A percentile compares a stretch with the other conserved stretches of the same genome.
phyloP scores from a whole-genome alignment of 2,797 vertebrate genomes.

The Melanotaenia maccullochi region DNA sequence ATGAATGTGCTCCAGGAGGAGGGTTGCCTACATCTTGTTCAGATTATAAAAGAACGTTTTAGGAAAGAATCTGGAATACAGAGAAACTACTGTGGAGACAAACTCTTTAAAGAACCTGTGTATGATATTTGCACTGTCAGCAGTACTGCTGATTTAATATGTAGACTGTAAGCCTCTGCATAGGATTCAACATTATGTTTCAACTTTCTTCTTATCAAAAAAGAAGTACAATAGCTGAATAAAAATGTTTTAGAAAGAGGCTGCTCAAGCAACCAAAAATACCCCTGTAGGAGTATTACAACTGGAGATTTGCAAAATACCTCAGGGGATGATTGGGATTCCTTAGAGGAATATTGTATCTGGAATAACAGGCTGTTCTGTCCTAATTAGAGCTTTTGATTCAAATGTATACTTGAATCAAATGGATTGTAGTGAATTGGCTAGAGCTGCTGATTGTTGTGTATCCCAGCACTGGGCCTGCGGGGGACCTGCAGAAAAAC shows the following conservation, averaged over 20 bases:
- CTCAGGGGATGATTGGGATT: conserved; percentile 44
- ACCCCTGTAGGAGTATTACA: conserved; percentile 46
- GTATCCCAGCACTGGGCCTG: conserved; percentile 28
- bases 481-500: conserved; percentile 51
- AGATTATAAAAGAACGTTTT: conserved; percentile 25
- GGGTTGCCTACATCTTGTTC: conserved; percentile 40
- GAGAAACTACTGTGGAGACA: conserved; percentile 3
- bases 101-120: conserved; percentile 30
- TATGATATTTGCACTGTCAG: conserved; percentile 47
- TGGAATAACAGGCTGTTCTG: conserved; percentile 51
- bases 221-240: conserved; percentile 18
- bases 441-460: conserved; percentile 43
- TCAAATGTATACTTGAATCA: conserved; percentile 50
- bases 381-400: conserved; percentile 66
- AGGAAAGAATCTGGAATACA: conserved; percentile 20
- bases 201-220: conserved; percentile 19
- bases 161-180: conserved; percentile 16
- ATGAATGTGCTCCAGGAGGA: conserved; percentile 38
- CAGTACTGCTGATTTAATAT: conserved; percentile 38
- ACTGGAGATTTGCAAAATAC: conserved; percentile 33
- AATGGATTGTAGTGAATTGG: conserved; percentile 40
- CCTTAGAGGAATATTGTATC: conserved; percentile 54
- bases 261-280: conserved; percentile 41
- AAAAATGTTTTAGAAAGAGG: conserved; percentile 17
- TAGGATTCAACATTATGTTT: conserved; percentile 40